These are phyloP conservation scores for Anguilla rostrata DNA, from an alignment of 2,113 vertebrate genomes.

Conservation along the genomic window DNA sequence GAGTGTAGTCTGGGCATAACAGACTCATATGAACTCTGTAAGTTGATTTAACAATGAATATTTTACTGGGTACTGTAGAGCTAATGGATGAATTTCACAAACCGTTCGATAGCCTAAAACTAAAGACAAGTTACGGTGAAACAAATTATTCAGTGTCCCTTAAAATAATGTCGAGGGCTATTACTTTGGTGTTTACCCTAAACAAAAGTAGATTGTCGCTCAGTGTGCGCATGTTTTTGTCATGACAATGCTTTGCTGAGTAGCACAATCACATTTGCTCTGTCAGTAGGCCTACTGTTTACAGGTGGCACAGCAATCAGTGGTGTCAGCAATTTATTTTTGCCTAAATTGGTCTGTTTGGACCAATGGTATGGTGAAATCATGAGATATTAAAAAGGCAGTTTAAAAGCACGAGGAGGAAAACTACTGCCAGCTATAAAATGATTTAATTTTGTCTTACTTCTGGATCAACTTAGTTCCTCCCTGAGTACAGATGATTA, in stretches of 20 bases:
- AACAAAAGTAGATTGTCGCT: neutral
- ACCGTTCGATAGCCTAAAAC: neutral
- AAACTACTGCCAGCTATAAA: neutral
- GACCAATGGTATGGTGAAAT: slow-evolving; percentile 36
- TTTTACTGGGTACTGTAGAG: slow-evolving; percentile 50
- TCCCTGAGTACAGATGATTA: slow-evolving; percentile 47
- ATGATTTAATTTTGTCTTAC: neutral
- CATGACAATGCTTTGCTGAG: slow-evolving; percentile 19
- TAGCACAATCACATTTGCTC: neutral
- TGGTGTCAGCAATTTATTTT: slow-evolving; percentile 38
- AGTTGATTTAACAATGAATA: too few species aligned
- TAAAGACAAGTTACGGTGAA: slow-evolving; percentile 40
- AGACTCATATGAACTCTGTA: too few species aligned
- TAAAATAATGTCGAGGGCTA: neutral
- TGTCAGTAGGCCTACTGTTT: slow-evolving; percentile 2
- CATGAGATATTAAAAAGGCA: neutral
- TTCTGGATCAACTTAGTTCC: neutral
- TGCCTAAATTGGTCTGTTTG: slow-evolving; percentile 17
- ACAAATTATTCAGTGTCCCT: slow-evolving; percentile 38
- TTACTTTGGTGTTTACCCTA: neutral
- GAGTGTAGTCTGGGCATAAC: too few species aligned
- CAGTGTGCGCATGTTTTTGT: neutral
- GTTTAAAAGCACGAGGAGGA: neutral
- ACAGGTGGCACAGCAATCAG: neutral
- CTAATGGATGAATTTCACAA: slow-evolving; percentile 30